Percentiles rank a stretch among this genome's conserved stretches.
These are phyloP conservation scores for Aleiodes alternator DNA, from an alignment of 2,888 invertebrate species.

Conservation along the genomic window DNA sequence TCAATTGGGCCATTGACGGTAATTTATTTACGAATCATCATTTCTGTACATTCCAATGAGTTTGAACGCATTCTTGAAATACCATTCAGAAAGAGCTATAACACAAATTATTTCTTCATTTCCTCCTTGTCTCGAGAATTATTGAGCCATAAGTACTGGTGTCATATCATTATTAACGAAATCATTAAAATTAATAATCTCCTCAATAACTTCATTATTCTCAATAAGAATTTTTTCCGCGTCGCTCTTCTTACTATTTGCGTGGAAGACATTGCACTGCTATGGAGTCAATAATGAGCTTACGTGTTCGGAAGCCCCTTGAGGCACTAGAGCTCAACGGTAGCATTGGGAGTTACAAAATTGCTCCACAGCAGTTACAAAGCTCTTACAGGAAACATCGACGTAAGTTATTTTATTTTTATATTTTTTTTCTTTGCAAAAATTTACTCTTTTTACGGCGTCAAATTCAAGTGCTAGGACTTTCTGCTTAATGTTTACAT, in stretches of 20 bases:
- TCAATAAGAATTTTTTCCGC: background rate
- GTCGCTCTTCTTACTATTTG: background rate
- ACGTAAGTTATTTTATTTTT: conserved; percentile 11
- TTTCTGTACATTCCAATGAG: too few species aligned
- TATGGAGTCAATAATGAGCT: conserved; percentile 67
- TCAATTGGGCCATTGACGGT: too few species aligned
- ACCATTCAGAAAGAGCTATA: too few species aligned
- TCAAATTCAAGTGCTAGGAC: background rate
- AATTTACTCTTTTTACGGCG: too few species aligned
- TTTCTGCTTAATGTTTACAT: background rate
- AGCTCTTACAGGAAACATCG: background rate
- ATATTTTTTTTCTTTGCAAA: background rate
- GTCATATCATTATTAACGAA: too few species aligned
- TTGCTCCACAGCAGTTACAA: background rate
- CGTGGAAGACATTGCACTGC: conserved; percentile 54
- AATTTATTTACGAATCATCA: too few species aligned
- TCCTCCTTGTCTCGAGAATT: too few species aligned
- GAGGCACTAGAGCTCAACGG: background rate
- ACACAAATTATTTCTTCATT: too few species aligned
- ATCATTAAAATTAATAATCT: too few species aligned
- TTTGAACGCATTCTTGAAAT: too few species aligned
- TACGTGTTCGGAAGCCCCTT: conserved; percentile 64
- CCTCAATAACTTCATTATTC: too few species aligned
- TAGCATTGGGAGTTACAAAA: background rate
- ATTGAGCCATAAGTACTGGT: too few species aligned